These are phyloP conservation scores for Microplitis deprimator DNA, from an alignment of 2,888 invertebrate genomes.

Conservation along the genomic window DNA sequence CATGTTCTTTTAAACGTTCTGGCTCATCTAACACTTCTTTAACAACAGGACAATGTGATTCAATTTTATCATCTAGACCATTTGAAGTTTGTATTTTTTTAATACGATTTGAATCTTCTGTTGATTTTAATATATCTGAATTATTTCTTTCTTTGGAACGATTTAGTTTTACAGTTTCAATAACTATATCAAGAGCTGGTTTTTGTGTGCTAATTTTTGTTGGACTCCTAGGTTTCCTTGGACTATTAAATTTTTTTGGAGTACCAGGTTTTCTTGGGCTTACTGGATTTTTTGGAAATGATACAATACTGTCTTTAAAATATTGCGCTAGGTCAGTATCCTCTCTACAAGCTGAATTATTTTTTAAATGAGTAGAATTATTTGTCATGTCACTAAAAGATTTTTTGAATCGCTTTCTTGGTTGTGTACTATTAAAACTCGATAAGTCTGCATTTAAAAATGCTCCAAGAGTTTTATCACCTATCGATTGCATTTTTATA, in stretches of 20 bases:
- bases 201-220: neutral
- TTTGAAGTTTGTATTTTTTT: neutral
- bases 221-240: conserved; percentile 3
- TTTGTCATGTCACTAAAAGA: neutral
- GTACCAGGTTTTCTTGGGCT: neutral
- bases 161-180: conserved; percentile 10
- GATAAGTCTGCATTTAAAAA: conserved; percentile 42
- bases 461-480: conserved; percentile 50
- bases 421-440: conserved; percentile 4
- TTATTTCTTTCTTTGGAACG: neutral
- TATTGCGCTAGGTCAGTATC: conserved; percentile 52
- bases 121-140: neutral
- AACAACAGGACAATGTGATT: neutral
- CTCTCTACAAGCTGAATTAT: conserved; percentile 27
- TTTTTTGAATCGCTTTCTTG: conserved; percentile 1
- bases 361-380: conserved; percentile 27
- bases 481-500: conserved; percentile 50
- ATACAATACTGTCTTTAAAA: conserved; percentile 48
- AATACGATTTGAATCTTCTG: neutral
- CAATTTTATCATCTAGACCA: neutral
- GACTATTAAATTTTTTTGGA: conserved; percentile 4
- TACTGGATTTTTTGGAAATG: conserved; percentile 18
- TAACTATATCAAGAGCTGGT: conserved; percentile 19
- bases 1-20: neutral
- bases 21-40: neutral